A percentile compares a stretch with the other conserved stretches of the same genome.
These are phyloP conservation scores for Allophyes oxyacanthae DNA, from an alignment of 2,888 invertebrate genomes.

Conservation along the genomic window DNA sequence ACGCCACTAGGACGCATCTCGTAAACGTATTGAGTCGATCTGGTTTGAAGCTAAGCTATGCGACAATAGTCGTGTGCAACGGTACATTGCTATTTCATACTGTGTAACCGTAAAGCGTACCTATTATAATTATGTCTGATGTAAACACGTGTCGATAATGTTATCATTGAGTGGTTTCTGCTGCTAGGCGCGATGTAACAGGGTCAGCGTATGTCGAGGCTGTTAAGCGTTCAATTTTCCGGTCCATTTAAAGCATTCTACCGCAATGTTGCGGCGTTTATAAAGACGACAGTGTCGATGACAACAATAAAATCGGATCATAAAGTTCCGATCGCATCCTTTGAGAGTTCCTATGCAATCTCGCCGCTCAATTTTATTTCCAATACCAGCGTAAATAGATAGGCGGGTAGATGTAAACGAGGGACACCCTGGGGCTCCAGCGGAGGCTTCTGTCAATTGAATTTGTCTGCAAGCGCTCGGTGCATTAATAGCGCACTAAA, in stretches of 20 bases:
- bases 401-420: conserved; percentile 81
- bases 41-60: conserved; percentile 77
- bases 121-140: conserved; percentile 53
- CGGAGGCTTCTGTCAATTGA: conserved; percentile 86
- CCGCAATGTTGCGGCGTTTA: conserved; percentile 68
- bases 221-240: conserved; percentile 68
- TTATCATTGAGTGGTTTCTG: conserved; percentile 37
- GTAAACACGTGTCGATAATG: conserved; percentile 55
- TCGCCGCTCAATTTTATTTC: conserved; percentile 84
- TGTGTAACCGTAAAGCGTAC: conserved; percentile 45
- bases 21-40: conserved; percentile 82
- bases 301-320: conserved; percentile 82
- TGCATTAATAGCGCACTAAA: conserved; percentile 85
- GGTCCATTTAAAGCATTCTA: conserved; percentile 61
- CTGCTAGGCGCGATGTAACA: conserved; percentile 27
- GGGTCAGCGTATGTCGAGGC: conserved; percentile 52
- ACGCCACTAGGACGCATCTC: conserved; percentile 86
- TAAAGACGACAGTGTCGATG: conserved; percentile 75
- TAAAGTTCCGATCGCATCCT: conserved; percentile 81
- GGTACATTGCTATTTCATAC: conserved; percentile 71
- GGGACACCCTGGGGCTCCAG: conserved; percentile 80
- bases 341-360: conserved; percentile 82
- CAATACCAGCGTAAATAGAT: conserved; percentile 83
- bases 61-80: conserved; percentile 72
- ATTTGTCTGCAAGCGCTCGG: conserved; percentile 87